These are phyloP conservation scores for Drosophila dunni DNA, from an alignment of 1,140 invertebrate genomes.

Conservation along the genomic window DNA sequence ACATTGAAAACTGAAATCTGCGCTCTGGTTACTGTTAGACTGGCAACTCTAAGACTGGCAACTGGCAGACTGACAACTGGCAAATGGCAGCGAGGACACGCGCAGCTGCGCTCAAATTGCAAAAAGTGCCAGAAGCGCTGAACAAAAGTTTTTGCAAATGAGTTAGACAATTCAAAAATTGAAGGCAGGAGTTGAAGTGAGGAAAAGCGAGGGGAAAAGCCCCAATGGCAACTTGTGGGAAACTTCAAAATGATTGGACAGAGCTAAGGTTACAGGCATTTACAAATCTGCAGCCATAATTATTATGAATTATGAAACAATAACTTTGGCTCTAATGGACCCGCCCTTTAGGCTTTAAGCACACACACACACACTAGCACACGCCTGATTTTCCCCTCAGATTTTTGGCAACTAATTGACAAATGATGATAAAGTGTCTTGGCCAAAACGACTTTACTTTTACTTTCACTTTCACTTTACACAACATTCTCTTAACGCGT, in stretches of 20 bases:
- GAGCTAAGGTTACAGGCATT: constrained; percentile 40
- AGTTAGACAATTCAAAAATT: constrained; percentile 39
- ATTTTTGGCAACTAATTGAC: constrained; percentile 72
- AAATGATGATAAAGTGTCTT: constrained; percentile 81
- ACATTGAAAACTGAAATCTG: constrained; percentile 41
- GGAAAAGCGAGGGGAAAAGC: neutral
- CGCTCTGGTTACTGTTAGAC: constrained; percentile 14
- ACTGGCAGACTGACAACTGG: constrained; percentile 14
- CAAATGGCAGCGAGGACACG: constrained; percentile 36
- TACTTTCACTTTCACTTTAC: constrained; percentile 23
- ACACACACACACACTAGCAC: constrained; percentile 2
- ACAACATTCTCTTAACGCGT: constrained; percentile 58
- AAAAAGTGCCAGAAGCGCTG: constrained; percentile 59
- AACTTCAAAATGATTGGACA: constrained; percentile 56
- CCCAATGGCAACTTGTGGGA: constrained; percentile 19
- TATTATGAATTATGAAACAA: constrained; percentile 80
- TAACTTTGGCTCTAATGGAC: constrained; percentile 51
- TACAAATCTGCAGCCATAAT: constrained; percentile 72
- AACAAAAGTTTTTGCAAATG: constrained; percentile 59
- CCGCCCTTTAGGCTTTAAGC: constrained; percentile 14
- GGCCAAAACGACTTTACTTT: constrained; percentile 42
- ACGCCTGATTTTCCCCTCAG: neutral
- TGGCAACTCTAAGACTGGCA: constrained; percentile 4
- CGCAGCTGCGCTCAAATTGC: constrained; percentile 56
- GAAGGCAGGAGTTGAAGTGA: constrained; percentile 27